Base-by-base conservation (phyloP, 1,140 invertebrate species). In the Yoshiicerus persimilis region DNA sequence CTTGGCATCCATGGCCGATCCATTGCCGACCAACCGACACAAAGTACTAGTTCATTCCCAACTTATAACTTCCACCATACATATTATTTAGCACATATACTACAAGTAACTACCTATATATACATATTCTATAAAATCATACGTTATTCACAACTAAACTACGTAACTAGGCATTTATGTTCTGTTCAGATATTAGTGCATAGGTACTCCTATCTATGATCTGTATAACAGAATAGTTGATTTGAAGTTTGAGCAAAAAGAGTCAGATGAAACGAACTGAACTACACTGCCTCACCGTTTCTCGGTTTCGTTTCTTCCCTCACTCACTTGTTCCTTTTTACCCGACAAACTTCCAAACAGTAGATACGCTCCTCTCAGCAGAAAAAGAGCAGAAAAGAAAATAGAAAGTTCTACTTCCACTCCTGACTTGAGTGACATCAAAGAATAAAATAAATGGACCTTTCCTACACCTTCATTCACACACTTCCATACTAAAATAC, bases 371-470 rank as follows among this genome's bases (percentile, higher is more conserved):
- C 34, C 86, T 66, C 64, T 70, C 47, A 27, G 56, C 36, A 87
- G 38, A 87, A 41, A 56, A 87, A 34, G 66, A 80, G 23, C 70
- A 75, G 87, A 87, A 87, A 87, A 88, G 87, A 88, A 88, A 88
- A 88, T 88, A 88, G 80, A 88, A 88, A 84, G 87, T 88, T 88
- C 83, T 84, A 47, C 84, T 86, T 64, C 38, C 39, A 27, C 66
- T 56, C 30, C 77, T 47, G 62, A 87, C 83, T 56, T 70, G 80
- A 84, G 77, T 89, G 47, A 87, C 87, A 88, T 88, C 87, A 88
- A 88, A 88, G 83, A 88, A 85, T 84, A 88, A 88, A 88, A 88
- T 88, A 88, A 88, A 88, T 88, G 87, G 87, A 88, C 83, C 87
- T 56, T 36, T 84, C 83, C 87, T 84, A 83, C 75, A 80, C 86